phyloP scores from a whole-genome alignment of 2,113 vertebrate species.

The Pipra filicauda region DNA sequence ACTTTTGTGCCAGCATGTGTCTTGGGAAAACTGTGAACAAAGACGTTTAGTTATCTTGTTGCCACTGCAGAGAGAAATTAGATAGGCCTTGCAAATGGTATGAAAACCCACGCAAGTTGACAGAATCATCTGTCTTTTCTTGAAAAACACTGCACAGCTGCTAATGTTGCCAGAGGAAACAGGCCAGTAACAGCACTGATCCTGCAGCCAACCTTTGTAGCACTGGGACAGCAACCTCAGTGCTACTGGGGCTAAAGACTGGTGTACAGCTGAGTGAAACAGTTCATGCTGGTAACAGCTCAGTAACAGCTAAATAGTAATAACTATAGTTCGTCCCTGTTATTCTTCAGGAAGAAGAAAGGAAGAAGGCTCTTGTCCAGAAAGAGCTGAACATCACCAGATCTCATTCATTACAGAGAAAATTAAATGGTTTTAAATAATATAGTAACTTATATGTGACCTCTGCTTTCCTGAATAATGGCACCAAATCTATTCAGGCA shows the following conservation, averaged over 20 bases:
- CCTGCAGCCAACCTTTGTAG: not conserved
- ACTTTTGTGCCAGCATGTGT: not conserved
- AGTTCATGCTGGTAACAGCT: not conserved
- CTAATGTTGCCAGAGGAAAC: not conserved
- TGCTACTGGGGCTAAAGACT: not conserved
- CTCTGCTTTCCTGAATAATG: accelerated
- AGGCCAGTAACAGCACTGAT: not conserved
- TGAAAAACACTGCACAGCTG: not conserved
- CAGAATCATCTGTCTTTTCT: constrained; percentile 11
- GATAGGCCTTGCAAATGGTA: not conserved
- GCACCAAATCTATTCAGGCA: not conserved
- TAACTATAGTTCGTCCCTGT: not conserved
- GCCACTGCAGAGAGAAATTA: not conserved
- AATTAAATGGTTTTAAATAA: not conserved
- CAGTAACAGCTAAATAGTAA: not conserved
- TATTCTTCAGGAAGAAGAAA: not conserved
- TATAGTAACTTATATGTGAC: not conserved
- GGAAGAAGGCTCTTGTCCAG: not conserved
- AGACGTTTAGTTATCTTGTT: constrained; percentile 27
- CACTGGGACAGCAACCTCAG: not conserved
- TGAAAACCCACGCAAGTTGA: not conserved
- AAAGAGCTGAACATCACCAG: not conserved
- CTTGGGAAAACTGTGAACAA: constrained; percentile 28
- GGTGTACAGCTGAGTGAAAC: not conserved
- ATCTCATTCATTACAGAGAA: not conserved